Conservation (phyloP, 2,888 invertebrate species). For the Liodrosophila aerea region DNA sequence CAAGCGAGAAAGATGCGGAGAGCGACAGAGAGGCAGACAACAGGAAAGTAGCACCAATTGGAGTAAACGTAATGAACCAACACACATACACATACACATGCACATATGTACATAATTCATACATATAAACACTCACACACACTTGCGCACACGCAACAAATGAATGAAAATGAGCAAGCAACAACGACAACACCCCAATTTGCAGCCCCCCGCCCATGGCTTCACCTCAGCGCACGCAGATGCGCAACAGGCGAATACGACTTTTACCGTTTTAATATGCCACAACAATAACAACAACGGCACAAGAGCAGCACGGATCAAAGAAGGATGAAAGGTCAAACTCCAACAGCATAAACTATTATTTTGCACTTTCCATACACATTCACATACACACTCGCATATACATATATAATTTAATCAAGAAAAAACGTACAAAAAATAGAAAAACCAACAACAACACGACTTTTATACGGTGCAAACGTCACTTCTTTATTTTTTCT, state of each 20-base stretch:
- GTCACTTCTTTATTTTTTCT: constrained; percentile 55
- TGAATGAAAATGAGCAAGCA: constrained; percentile 64
- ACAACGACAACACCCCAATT: constrained; percentile 64
- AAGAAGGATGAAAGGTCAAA: constrained; percentile 45
- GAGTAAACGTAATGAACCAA: constrained; percentile 50
- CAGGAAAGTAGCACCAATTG: constrained; percentile 48
- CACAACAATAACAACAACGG: constrained; percentile 26
- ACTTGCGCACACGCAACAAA: constrained; percentile 59
- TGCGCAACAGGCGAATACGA: constrained; percentile 63
- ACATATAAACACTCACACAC: constrained; percentile 16
- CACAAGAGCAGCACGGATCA: constrained; percentile 19
- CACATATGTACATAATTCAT: constrained; percentile 11
- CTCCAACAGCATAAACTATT: constrained; percentile 28
- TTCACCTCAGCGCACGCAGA: constrained; percentile 40
- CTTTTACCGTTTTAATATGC: constrained; percentile 49
- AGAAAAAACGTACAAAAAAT: constrained; percentile 11
- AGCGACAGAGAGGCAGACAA: constrained; percentile 16
- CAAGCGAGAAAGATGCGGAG: constrained; percentile 46
- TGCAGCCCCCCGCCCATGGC: constrained; percentile 31
- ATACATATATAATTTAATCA: constrained; percentile 18
- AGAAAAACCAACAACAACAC: constrained; percentile 19
- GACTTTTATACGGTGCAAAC: constrained; percentile 51
- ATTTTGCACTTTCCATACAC: constrained; percentile 8
- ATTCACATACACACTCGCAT: background rate
- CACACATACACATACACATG: constrained; percentile 11